Evolutionary conservation across 2,888 invertebrate genomes (phyloP), one percentile per base, ranked within the genome.

Genomic region (Ypsolopha sequella): DNA sequence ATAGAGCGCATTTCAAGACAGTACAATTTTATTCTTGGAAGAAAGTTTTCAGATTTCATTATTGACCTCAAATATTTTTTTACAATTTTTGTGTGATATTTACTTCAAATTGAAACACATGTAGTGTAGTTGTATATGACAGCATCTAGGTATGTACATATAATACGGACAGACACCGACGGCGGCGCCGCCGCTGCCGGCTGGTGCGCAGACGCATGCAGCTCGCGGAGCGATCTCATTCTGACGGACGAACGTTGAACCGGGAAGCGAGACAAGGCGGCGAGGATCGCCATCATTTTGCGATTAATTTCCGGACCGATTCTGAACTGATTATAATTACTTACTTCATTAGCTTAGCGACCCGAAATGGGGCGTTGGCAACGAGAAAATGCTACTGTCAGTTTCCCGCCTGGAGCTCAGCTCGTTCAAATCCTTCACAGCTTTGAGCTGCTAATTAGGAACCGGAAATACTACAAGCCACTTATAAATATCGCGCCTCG

Each of bases 161-260:
- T 24, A 3, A 24, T 4, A 24, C 24, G 4, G 2, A 24, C 2
- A 24, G 24, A 24, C 4, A 24, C 24, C 24, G 24, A 24, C 4
- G 24, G 2, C 24, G 24, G 2, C 24, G 24, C 24, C n/a, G 38
- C 38, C 8, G 3, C 3, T 6, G 38, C n/a, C 8, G 38, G 38
- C 6, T 10, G 13, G 6, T n/a, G 41, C 41, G 13, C 41, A 9
- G 46, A 34, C 35, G 10, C 24, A 33, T 24, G 65, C 63, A 64
- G 66, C 64, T 68, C 61, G 62, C 65, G 62, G 60, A 63, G 63
- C 66, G 68, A 66, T 69, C 70, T 68, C 70, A 69, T 69, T 73
- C 73, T 41, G 50, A 51, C 49, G 50, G 50, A 64, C 65, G 75
- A 61, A 52, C 74, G 64, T 70, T 74, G 73, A 74, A 73, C 73